phyloP scores from a whole-genome alignment of 2,113 vertebrate species.

The Sialia sialis region DNA sequence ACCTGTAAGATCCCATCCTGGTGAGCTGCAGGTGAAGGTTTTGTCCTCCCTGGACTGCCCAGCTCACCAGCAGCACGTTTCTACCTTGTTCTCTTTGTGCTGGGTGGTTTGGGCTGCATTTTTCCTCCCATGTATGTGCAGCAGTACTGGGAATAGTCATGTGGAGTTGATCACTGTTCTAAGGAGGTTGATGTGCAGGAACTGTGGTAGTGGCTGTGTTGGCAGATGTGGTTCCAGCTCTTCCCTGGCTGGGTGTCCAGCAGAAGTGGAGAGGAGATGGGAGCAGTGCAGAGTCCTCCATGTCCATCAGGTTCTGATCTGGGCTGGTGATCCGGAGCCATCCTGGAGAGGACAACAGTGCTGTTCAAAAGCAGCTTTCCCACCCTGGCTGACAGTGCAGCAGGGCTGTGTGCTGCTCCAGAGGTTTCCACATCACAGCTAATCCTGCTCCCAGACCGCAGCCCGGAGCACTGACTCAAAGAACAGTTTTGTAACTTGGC shows the following conservation, averaged over 20 bases:
- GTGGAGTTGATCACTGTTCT: background rate
- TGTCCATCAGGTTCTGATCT: fast-evolving
- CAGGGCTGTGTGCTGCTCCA: background rate
- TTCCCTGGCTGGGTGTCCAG: background rate
- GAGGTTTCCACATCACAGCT: conserved; percentile 5
- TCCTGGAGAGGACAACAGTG: fast-evolving
- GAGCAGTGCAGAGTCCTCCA: fast-evolving
- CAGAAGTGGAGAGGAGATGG: fast-evolving
- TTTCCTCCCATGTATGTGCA: fast-evolving
- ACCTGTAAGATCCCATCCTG: background rate
- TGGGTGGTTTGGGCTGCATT: background rate
- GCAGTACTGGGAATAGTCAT: background rate
- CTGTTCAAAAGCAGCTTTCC: background rate
- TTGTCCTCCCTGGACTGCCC: fast-evolving
- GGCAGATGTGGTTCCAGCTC: background rate
- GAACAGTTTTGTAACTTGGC: conserved; percentile 48
- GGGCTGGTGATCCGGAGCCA: background rate
- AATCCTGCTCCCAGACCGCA: background rate
- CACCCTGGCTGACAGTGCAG: background rate
- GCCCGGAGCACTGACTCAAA: background rate
- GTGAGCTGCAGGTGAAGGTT: background rate
- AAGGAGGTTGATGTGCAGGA: background rate
- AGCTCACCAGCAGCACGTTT: fast-evolving
- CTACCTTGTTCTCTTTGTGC: background rate
- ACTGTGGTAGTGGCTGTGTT: background rate